Base-by-base conservation (phyloP, 1,140 invertebrate species). In the Hirudo medicinalis region DNA sequence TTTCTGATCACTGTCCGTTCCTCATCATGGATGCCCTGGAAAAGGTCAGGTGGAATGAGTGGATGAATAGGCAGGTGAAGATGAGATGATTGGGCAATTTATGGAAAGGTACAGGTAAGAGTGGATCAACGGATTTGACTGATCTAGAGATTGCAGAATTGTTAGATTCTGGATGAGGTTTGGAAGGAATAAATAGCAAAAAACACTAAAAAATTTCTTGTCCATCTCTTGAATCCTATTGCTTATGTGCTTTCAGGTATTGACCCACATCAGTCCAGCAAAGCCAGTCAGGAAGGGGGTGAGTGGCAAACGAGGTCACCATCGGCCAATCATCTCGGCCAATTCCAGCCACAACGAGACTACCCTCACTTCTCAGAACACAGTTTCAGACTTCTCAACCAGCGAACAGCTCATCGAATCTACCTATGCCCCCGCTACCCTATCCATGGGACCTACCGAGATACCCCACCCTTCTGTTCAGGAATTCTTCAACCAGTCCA, bases 1-100 rank as follows among this genome's bases (percentile, higher is more conserved):
- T 93, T 70, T 90, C 91, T 80, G 91, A 94, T 81, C 92, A 94
- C 80, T 92, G 93, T 91, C 91, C 91, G 27, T 90, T 93, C 79
- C 90, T 89, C 81, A 89, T 94, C 71, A 82, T 93, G 70, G 87
- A 89, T 72, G 91, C 91, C 15, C 82, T 94, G 68, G 87, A 91
- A 81, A 91, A 91, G 88, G 91, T 93, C 87, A 91, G 88, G 43
- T 49, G 43, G 43, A 49, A 8, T 40, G 40, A 11, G 15, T 27
- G 15, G 55, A 22, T 4, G 55, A 15, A 27, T 60, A 15, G 55
- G 4, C 27, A 6, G 27, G 15, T 15, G 55, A 27, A 22, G 4
- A n/a, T n/a, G n/a, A 9, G 25, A 6, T 36, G 32, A 36, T 36
- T 36, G 32, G 32, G 32, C 32, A 36, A 6, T 36, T 36, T 36